Conservation (phyloP, 2,888 invertebrate species). For the Oligia latruncula region DNA sequence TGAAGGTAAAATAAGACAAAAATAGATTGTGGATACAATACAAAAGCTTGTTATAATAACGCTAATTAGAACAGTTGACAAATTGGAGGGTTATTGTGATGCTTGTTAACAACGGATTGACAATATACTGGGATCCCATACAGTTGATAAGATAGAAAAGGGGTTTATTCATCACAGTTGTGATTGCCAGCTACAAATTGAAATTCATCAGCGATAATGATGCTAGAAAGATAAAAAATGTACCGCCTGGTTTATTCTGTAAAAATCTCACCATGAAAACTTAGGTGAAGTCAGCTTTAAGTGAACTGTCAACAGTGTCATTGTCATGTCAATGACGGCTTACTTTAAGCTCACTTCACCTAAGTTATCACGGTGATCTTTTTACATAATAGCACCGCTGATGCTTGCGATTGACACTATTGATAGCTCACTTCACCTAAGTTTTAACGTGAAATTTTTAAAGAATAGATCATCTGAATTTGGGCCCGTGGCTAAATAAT, state of each 20-base stretch:
- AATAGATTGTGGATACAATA: conserved; percentile 4
- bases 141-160: conserved; percentile 12
- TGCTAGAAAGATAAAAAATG: not conserved
- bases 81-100: conserved; percentile 52
- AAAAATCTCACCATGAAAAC: too few relatives aligned
- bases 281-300: too few relatives aligned
- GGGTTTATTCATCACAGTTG: not conserved
- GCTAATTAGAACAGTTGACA: conserved; percentile 40
- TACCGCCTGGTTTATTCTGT: not conserved
- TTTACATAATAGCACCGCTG: too few relatives aligned
- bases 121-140: not conserved
- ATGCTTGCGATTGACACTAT: too few relatives aligned
- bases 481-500: too few relatives aligned
- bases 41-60: conserved; percentile 33
- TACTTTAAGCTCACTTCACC: too few relatives aligned
- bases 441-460: not conserved
- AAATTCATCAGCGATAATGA: not conserved
- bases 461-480: not conserved
- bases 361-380: too few relatives aligned
- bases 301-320: too few relatives aligned
- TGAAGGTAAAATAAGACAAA: conserved; percentile 1
- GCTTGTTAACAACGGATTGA: conserved; percentile 42
- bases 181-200: not conserved
- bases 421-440: not conserved
- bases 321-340: too few relatives aligned